phyloP scores from a whole-genome alignment of 2,113 vertebrate species.

The Daphoenositta chrysoptera region DNA sequence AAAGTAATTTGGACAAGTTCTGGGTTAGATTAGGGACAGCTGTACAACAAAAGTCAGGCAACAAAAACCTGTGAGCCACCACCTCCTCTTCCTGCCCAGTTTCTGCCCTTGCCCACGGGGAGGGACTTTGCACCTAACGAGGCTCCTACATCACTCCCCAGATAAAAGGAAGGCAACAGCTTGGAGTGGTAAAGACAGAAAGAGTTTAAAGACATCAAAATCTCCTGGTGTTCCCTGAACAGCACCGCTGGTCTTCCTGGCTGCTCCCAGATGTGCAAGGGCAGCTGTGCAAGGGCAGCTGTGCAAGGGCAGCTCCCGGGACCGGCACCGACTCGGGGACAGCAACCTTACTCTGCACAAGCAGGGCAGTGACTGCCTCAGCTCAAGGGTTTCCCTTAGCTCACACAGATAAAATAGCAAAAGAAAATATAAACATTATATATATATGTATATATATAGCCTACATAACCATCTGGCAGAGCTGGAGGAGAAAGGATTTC shows the following conservation, averaged over 20 bases:
- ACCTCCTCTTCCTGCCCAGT: too few relatives aligned
- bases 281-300: accelerated
- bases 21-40: accelerated
- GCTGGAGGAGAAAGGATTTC: neutral
- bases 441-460: too few relatives aligned
- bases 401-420: neutral
- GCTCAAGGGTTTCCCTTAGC: neutral
- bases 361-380: neutral
- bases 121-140: neutral
- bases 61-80: neutral
- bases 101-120: neutral
- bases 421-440: too few relatives aligned
- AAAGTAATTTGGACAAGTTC: neutral
- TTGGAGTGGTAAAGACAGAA: neutral
- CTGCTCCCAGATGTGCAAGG: neutral
- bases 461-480: neutral
- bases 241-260: accelerated
- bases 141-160: neutral
- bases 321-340: accelerated
- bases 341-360: accelerated
- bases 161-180: neutral
- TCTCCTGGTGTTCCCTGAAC: neutral
- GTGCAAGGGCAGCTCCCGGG: accelerated
- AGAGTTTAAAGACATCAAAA: neutral
- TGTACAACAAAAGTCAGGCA: neutral